Percentiles rank a stretch among this genome's conserved stretches.
These are phyloP conservation scores for Telmatochromis sp. DNA, from an alignment of 2,113 vertebrate species.

Conservation along the genomic window DNA sequence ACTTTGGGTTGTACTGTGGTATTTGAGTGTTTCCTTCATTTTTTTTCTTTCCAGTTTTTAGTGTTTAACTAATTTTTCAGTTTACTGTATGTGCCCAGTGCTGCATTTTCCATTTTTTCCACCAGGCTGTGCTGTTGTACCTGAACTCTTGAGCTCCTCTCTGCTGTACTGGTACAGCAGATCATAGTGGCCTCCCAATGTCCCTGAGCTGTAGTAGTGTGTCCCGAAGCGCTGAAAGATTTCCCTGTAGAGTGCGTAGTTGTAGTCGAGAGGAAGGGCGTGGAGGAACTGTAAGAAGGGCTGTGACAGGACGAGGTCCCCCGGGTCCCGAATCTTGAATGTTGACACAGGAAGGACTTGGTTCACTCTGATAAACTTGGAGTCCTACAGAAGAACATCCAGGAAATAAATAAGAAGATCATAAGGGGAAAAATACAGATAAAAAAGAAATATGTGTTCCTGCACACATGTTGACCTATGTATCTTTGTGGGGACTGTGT, in stretches of 20 bases:
- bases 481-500: neutral
- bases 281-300: conserved; percentile 81
- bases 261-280: conserved; percentile 86
- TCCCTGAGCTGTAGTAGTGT: conserved; percentile 85
- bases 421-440: neutral
- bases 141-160: conserved; percentile 77
- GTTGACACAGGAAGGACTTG: conserved; percentile 81
- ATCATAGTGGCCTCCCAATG: conserved; percentile 85
- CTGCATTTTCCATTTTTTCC: neutral
- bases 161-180: conserved; percentile 85
- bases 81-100: neutral
- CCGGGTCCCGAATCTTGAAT: conserved; percentile 74
- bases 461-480: neutral
- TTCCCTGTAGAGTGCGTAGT: conserved; percentile 83
- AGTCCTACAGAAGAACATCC: conserved; percentile 69
- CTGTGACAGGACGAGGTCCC: conserved; percentile 76
- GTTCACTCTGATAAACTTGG: conserved; percentile 81
- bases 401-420: neutral
- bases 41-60: neutral
- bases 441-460: neutral
- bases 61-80: neutral
- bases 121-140: conserved; percentile 44
- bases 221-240: conserved; percentile 91
- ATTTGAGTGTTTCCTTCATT: neutral
- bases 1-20: neutral